Conservation (phyloP, 2,797 vertebrate species). For the Protonibea diacanthus region DNA sequence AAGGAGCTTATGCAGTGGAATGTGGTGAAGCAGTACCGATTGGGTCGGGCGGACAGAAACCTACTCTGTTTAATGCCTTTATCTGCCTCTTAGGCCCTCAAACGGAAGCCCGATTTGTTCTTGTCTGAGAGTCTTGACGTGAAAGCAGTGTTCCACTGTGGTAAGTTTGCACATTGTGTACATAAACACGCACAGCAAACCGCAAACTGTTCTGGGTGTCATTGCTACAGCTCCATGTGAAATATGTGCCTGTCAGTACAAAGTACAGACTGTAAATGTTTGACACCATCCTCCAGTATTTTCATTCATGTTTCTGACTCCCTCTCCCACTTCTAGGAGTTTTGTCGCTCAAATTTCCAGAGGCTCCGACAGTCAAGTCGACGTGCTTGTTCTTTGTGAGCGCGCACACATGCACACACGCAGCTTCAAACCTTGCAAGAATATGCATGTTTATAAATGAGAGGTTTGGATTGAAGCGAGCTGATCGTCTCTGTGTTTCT, state of each 20-base stretch:
- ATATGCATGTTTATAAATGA: neutral
- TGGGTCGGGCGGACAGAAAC: conserved; percentile 56
- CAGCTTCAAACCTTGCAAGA: neutral
- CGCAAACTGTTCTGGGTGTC: neutral
- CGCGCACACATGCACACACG: neutral
- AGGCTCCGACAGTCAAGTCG: conserved; percentile 97
- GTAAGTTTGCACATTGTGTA: conserved; percentile 85
- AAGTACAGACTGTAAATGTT: conserved; percentile 51
- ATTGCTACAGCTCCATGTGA: conserved; percentile 6
- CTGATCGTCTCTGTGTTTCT: conserved; percentile 44
- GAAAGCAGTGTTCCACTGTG: conserved; percentile 98
- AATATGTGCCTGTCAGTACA: conserved; percentile 41
- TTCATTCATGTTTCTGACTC: conserved; percentile 34
- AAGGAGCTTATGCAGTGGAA: conserved; percentile 75
- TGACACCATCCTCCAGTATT: conserved; percentile 39
- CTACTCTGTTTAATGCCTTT: conserved; percentile 81
- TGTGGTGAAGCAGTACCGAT: conserved; percentile 65
- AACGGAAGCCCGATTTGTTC: conserved; percentile 98
- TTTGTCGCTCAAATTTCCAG: conserved; percentile 97
- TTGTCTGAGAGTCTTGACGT: conserved; percentile 96
- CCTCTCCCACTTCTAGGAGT: conserved; percentile 85
- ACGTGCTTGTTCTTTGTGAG: conserved; percentile 99
- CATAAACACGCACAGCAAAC: conserved; percentile 29
- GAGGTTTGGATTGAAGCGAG: conserved; percentile 10
- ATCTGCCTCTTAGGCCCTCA: conserved; percentile 95